These are phyloP conservation scores for Bedellia somnulentella DNA, from an alignment of 2,888 invertebrate species.

Conservation along the genomic window DNA sequence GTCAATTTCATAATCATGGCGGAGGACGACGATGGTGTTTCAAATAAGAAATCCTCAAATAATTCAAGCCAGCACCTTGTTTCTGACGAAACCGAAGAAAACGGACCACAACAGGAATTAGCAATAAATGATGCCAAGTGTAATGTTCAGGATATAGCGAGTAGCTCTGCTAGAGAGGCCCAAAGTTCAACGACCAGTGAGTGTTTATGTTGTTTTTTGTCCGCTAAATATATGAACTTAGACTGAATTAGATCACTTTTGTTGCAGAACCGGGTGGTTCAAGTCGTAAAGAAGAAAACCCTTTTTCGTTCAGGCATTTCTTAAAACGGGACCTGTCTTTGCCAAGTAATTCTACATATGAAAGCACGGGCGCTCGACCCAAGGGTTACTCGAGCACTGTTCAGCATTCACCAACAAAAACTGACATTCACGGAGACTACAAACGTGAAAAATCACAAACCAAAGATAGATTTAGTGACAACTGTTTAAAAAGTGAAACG, in stretches of 20 bases:
- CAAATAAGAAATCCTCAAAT: slow-evolving; percentile 48
- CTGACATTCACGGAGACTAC: slow-evolving; percentile 30
- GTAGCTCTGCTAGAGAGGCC: slow-evolving; percentile 29
- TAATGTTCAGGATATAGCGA: slow-evolving; percentile 41
- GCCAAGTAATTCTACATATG: slow-evolving; percentile 61
- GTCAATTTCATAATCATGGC: slow-evolving; percentile 46
- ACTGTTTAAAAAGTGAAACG: slow-evolving; percentile 38
- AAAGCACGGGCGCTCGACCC: slow-evolving; percentile 75
- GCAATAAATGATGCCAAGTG: slow-evolving; percentile 53
- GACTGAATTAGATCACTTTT: slow-evolving; percentile 22
- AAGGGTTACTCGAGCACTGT: slow-evolving; percentile 66
- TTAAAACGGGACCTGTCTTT: slow-evolving; percentile 66
- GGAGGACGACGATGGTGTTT: slow-evolving; percentile 56
- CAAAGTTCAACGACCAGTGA: slow-evolving; percentile 46
- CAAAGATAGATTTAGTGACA: slow-evolving; percentile 38
- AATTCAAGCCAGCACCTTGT: slow-evolving; percentile 37
- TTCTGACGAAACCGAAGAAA: slow-evolving; percentile 39
- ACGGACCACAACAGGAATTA: slow-evolving; percentile 42
- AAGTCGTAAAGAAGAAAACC: slow-evolving; percentile 69
- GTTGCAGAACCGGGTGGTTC: slow-evolving; percentile 44
- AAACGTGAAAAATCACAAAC: slow-evolving; percentile 36
- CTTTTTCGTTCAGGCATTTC: slow-evolving; percentile 86
- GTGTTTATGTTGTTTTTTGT: slow-evolving; percentile 54
- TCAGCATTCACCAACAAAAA: slow-evolving; percentile 47
- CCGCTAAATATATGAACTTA: slow-evolving; percentile 38